Conservation (phyloP, 35 echinoderm and acorn worm species). For the Patiria miniata region DNA sequence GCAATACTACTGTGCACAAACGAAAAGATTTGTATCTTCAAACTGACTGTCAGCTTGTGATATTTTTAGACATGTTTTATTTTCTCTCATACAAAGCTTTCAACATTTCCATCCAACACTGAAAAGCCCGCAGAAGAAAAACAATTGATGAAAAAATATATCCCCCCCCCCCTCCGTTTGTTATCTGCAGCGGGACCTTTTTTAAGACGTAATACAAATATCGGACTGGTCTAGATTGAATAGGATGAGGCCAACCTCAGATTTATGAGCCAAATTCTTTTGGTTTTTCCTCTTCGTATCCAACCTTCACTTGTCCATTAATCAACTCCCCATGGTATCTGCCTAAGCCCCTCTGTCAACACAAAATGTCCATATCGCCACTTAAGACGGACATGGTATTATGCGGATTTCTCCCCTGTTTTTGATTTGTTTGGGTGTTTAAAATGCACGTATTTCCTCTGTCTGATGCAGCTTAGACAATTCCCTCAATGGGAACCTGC, state of each 20-base stretch:
- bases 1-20: no score
- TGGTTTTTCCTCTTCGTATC: neutral
- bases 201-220: neutral
- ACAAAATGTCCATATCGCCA: neutral
- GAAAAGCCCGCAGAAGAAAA: no score
- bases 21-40: no score
- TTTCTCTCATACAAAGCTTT: no score
- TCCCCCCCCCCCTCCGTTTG: neutral
- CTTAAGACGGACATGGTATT: neutral
- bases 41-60: no score
- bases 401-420: neutral
- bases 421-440: neutral
- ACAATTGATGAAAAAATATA: no score
- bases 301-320: neutral
- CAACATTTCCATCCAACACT: no score
- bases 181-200: neutral
- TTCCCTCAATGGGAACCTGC: no score
- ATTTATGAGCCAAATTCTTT: neutral
- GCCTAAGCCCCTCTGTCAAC: conserved; percentile 3
- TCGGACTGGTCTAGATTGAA: neutral
- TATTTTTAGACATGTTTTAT: no score
- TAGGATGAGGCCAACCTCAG: neutral
- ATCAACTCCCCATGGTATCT: neutral
- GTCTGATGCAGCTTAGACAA: neutral
- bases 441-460: neutral